Evolutionary conservation across 2,888 invertebrate species (phyloP), one percentile per base, ranked within the genome.

Genomic region (Drosophila imparisetae): DNA sequence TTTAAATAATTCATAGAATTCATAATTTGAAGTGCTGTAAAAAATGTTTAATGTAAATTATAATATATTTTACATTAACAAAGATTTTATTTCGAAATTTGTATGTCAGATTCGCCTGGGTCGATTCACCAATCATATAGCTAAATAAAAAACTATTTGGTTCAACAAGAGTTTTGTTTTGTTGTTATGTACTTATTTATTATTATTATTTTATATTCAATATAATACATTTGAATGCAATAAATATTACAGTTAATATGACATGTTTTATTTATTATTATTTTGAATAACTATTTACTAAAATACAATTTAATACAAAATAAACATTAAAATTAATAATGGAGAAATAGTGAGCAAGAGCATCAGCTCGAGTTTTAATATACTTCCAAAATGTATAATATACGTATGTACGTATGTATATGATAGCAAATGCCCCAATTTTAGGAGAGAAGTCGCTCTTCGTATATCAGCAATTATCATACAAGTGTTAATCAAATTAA

Each of bases 381-480:
- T 4, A 45, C 21, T 42, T 21, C 1, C 21, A 13, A 21, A 0
- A 15, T 45, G 3, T 7, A 13, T 15, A 10, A n/a, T 40, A 36
- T 40, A 27, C 5, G 2, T 27, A n/a, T n/a, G n/a, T n/a, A 5
- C 1, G 0, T 27, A 27, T 27, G 2, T 27, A 27, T 27, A 27
- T 5, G 6, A 29, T 6, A 29, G 6, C 29, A 29, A 6, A 29
- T 29, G 29, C 5, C 29, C 29, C 29, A 29, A 49, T 18, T 27
- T 54, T 21, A 40, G 1, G 7, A 55, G 15, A 8, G 5, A n/a
- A 40, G 8, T 40, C 15, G 24, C 2, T 54, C 18, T 42, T 15
- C 32, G 34, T 38, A 60, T 50, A 45, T 27, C 4, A 15, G 13
- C 18, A 67, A 74, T 74, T 72, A 61, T 15, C 66, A 30, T 2